phyloP scores from a whole-genome alignment of 2,797 vertebrate species.

The Etheostoma nigrum region DNA sequence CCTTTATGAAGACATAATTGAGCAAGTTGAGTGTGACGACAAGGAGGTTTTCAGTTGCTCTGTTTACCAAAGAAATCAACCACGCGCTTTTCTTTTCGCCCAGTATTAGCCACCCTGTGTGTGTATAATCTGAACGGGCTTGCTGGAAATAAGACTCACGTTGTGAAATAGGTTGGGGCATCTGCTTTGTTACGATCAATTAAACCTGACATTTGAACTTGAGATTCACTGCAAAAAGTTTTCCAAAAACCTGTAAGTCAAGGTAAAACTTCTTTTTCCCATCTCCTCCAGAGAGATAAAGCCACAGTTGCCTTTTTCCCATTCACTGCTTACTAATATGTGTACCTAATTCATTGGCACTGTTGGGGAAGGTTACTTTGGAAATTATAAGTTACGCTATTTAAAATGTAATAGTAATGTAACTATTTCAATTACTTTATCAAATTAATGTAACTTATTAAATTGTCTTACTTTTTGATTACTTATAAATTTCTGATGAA shows the following conservation, averaged over 20 bases:
- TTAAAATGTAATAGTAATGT: no score
- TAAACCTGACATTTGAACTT: constrained; percentile 47
- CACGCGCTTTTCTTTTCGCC: constrained; percentile 64
- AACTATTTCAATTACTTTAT: no score
- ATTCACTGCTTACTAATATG: neutral
- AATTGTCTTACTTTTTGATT: no score
- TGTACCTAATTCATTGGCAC: neutral
- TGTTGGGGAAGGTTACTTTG: no score
- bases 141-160: constrained; percentile 10
- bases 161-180: constrained; percentile 37
- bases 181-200: constrained; percentile 52
- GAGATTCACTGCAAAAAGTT: constrained; percentile 20
- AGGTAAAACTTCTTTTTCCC: constrained; percentile 18
- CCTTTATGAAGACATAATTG: constrained; percentile 77
- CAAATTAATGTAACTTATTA: no score
- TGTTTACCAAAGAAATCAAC: constrained; percentile 68
- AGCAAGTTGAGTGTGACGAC: constrained; percentile 75
- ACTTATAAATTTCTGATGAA: no score
- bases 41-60: constrained; percentile 73
- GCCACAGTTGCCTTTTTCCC: neutral
- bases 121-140: constrained; percentile 43
- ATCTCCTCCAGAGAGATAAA: neutral
- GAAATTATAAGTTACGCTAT: no score
- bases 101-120: constrained; percentile 43
- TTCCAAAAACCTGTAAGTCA: constrained; percentile 10